Evolutionary conservation across 2,888 invertebrate genomes (phyloP), one percentile per base, ranked within the genome.

Genomic region (Drosophila ochracea): DNA sequence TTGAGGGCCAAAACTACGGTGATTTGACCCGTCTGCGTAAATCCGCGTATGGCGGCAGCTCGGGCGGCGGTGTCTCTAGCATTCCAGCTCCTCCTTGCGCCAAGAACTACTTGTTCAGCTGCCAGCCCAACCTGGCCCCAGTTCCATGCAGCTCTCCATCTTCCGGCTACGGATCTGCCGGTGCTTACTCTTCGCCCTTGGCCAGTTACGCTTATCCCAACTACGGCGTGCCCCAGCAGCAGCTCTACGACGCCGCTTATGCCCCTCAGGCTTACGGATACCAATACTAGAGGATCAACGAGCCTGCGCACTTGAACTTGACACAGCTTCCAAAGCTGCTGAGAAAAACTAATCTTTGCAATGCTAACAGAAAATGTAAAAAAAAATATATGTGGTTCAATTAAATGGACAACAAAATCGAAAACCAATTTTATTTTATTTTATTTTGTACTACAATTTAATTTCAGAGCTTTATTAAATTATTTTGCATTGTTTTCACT

Each of bases 161-260:
- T 9, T 58, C 76, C n/a, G 69, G 78, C 75, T 83, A 87, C 35
- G 88, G 88, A 61, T 82, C 90, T 49, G 76, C 89, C 49, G 92
- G 91, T 30, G 91, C 91, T 37, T 92, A 91, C 72, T 91, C 92
- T 39, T 61, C 90, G 6, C 92, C 92, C 39, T 82, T 92, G 37
- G 89, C 91, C 62, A 68, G 68, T 53, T 90, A 83, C 25, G 53
- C 74, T 21, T 64, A 66, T 30, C 84, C 91, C 68, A 89, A 66
- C 76, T 91, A 86, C n/a, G 90, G 76, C 11, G 52, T 83, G 5
- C 91, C 91, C 39, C 82, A 84, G 55, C 84, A 84, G 64, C 85
- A 78, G 71, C 41, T 79, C 59, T 86, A 73, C 28, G 39, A 61
- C 30, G 73, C 80, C 49, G 81, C 76, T 61, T 90, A 84, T 50